phyloP scores from a whole-genome alignment of 2,113 vertebrate species.

The Lophura nycthemera region DNA sequence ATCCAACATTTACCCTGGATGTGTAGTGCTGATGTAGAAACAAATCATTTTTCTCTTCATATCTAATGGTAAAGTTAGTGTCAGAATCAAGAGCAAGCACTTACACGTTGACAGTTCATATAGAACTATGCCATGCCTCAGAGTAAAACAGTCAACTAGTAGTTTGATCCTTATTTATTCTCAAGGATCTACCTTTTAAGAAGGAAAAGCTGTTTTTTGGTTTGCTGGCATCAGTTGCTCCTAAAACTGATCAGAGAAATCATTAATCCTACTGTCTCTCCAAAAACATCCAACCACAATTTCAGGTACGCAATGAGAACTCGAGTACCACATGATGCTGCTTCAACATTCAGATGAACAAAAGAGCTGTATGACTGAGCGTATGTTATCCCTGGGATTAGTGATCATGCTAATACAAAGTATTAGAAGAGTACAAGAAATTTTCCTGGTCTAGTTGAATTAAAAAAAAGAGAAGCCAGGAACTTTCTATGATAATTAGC shows the following conservation, averaged over 20 bases:
- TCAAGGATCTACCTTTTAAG: rapidly evolving
- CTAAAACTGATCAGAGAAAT: background rate
- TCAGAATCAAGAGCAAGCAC: background rate
- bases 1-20: background rate
- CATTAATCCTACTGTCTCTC: background rate
- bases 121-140: background rate
- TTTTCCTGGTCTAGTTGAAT: background rate
- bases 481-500: background rate
- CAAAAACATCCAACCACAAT: background rate
- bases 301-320: background rate
- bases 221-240: background rate
- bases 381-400: background rate
- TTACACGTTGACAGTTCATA: rapidly evolving
- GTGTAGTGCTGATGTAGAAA: background rate
- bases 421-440: background rate
- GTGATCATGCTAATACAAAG: background rate
- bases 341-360: background rate
- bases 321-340: background rate
- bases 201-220: background rate
- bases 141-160: background rate
- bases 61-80: background rate
- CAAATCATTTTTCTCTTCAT: background rate
- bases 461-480: background rate
- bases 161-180: background rate
- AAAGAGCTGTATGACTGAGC: background rate